Conservation (phyloP, 2,797 vertebrate species). For the Oreortyx pictus region DNA sequence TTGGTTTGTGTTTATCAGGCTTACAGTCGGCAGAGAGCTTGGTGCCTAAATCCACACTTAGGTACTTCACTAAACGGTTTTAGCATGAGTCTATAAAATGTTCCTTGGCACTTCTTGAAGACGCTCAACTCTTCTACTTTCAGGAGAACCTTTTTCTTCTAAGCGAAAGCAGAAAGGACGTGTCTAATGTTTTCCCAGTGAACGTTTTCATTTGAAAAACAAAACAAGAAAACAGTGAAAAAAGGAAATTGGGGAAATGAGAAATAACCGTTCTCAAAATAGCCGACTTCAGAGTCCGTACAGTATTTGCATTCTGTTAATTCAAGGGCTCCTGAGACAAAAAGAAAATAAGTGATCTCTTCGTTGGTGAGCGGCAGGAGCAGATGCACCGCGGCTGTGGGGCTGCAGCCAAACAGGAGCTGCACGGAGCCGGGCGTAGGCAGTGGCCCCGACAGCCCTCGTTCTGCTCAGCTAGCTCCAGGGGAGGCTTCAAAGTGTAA, state of each 20-base stretch:
- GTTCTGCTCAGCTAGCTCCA: not conserved
- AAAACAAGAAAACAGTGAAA: not conserved
- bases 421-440: not conserved
- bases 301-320: conserved; percentile 40
- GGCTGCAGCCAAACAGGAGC: conserved; percentile 13
- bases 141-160: not conserved
- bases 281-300: not conserved
- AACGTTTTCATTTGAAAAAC: not conserved
- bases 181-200: not conserved
- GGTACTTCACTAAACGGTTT: not conserved
- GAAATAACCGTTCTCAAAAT: not conserved
- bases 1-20: not conserved
- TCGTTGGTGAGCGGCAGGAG: not conserved
- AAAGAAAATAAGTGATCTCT: not conserved
- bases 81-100: not conserved
- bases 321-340: not conserved
- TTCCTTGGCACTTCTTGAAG: not conserved
- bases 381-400: not conserved
- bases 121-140: not conserved
- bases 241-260: conserved; percentile 57
- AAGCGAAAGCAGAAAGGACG: conserved; percentile 46
- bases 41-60: not conserved
- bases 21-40: not conserved
- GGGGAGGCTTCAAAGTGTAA: not conserved
- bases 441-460: not conserved